These are phyloP conservation scores for Actinemys pallida DNA, from an alignment of 2,113 vertebrate species.

Conservation along the genomic window DNA sequence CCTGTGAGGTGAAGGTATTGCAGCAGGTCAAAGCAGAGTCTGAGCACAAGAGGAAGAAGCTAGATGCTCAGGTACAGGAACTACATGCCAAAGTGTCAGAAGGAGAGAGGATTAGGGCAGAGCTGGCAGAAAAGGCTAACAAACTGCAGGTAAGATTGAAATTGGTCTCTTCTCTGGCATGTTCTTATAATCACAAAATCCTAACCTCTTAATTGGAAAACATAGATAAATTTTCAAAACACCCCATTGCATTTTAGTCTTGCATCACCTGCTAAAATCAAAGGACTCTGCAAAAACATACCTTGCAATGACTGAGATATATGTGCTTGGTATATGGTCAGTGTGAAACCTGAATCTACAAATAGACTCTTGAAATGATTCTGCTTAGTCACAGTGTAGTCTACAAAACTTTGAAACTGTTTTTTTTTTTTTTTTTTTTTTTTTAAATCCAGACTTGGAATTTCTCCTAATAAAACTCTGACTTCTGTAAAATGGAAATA, in stretches of 20 bases:
- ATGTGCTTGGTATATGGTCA: background rate
- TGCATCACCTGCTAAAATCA: background rate
- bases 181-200: background rate
- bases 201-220: background rate
- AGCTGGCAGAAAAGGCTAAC: slow-evolving; percentile 89
- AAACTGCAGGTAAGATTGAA: slow-evolving; percentile 90
- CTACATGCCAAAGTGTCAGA: slow-evolving; percentile 87
- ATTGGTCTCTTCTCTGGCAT: background rate
- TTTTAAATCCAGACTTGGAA: background rate
- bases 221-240: background rate
- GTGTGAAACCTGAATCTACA: background rate
- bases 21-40: slow-evolving; percentile 94
- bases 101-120: slow-evolving; percentile 87
- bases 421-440: background rate
- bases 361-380: background rate
- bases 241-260: background rate
- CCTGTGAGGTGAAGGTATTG: slow-evolving; percentile 91
- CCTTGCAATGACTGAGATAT: background rate
- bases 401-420: no score
- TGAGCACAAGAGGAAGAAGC: slow-evolving; percentile 95
- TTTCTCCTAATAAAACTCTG: background rate
- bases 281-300: background rate
- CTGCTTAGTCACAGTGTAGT: background rate
- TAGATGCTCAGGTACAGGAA: slow-evolving; percentile 93
- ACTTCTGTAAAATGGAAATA: background rate